These are phyloP conservation scores for Erpobdella octoculata DNA, from an alignment of 2,888 invertebrate genomes.

Conservation along the genomic window DNA sequence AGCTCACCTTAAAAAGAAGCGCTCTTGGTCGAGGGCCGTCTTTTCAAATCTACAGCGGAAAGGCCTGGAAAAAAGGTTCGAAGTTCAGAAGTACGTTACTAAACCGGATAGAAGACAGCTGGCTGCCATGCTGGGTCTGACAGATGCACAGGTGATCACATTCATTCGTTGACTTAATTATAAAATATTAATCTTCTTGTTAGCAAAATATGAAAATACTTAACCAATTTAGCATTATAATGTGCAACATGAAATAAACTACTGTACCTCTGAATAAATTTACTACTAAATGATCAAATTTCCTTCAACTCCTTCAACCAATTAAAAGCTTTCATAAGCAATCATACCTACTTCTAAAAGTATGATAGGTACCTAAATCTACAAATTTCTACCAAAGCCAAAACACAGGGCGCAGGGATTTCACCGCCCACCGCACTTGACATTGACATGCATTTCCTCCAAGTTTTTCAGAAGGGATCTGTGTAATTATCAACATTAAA, in stretches of 20 bases:
- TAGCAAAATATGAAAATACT: neutral
- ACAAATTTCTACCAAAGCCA: too few species aligned
- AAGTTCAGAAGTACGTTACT: slow-evolving; percentile 88
- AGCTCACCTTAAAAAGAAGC: slow-evolving; percentile 61
- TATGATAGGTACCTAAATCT: too few species aligned
- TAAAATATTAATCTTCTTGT: neutral
- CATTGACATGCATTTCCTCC: too few species aligned
- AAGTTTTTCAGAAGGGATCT: too few species aligned
- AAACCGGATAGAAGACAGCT: slow-evolving; percentile 85
- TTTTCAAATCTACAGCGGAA: slow-evolving; percentile 90
- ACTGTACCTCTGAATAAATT: too few species aligned
- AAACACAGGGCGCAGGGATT: too few species aligned
- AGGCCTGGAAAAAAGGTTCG: slow-evolving; percentile 81
- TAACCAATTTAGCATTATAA: neutral
- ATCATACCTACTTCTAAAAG: too few species aligned
- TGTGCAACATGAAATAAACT: too few species aligned
- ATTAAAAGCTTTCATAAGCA: neutral
- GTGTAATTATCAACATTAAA: too few species aligned
- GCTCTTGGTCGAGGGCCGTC: slow-evolving; percentile 89
- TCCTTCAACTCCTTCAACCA: neutral
- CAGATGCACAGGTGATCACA: slow-evolving; percentile 82
- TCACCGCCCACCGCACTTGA: too few species aligned
- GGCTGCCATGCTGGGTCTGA: slow-evolving; percentile 80
- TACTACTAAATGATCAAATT: neutral
- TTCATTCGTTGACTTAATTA: neutral